Percentiles rank a stretch among this genome's conserved stretches.
phyloP scores from a whole-genome alignment of 92 coral and sea anemone species.

The Scolanthus callimorphus region DNA sequence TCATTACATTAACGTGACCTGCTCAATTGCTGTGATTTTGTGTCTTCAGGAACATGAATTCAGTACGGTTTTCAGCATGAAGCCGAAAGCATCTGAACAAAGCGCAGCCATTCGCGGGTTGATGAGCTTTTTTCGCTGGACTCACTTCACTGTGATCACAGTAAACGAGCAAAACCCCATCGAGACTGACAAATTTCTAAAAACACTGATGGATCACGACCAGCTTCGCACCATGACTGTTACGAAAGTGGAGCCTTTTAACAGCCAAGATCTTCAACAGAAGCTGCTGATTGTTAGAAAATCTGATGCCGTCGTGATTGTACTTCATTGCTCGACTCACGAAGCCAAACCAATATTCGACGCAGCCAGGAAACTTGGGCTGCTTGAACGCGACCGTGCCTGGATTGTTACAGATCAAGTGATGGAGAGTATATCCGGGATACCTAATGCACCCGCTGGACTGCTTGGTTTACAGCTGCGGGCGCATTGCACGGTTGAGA shows the following conservation, averaged over 20 bases:
- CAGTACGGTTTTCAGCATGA: slow-evolving; percentile 11
- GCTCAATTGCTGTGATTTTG: neutral
- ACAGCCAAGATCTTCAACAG: slow-evolving; percentile 1
- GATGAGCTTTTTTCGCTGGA: slow-evolving; percentile 12
- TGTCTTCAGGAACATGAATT: slow-evolving; percentile 8
- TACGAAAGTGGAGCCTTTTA: neutral
- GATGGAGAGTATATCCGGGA: slow-evolving; percentile 8
- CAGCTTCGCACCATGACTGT: slow-evolving; percentile 1
- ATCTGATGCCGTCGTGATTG: slow-evolving; percentile 11
- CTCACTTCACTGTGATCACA: slow-evolving; percentile 7
- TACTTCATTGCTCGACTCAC: slow-evolving; percentile 8
- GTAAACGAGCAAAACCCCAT: neutral
- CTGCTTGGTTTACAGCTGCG: slow-evolving; percentile 28
- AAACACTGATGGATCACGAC: slow-evolving; percentile 2
- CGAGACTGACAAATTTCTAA: neutral
- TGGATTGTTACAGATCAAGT: slow-evolving; percentile 32
- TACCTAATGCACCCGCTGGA: slow-evolving; percentile 23
- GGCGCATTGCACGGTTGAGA: neutral
- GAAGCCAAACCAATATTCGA: slow-evolving; percentile 7
- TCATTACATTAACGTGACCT: neutral
- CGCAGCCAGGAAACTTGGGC: slow-evolving; percentile 4
- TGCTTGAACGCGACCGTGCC: slow-evolving; percentile 11
- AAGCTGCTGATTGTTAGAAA: slow-evolving; percentile 3
- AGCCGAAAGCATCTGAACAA: slow-evolving; percentile 24
- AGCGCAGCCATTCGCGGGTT: slow-evolving; percentile 12